Conservation (phyloP, 2,888 invertebrate genomes). For the Dorcus parallelipipedus region DNA sequence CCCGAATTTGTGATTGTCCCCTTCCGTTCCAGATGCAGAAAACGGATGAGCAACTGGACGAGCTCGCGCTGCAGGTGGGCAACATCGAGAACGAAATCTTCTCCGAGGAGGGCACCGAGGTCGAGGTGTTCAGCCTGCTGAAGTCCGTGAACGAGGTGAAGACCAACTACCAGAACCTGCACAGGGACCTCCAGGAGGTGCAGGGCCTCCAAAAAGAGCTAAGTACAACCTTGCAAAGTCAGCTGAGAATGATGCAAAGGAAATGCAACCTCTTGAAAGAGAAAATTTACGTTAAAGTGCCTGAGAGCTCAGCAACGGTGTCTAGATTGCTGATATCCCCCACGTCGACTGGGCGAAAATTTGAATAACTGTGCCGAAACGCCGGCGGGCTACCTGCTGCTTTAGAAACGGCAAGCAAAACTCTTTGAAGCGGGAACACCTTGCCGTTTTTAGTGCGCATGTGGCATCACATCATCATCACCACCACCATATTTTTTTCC, state of each 20-base stretch:
- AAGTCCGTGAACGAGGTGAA: constrained; percentile 76
- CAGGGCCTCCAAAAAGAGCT: constrained; percentile 77
- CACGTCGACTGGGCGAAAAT: constrained; percentile 16
- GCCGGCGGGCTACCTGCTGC: constrained; percentile 10
- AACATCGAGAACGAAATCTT: constrained; percentile 65
- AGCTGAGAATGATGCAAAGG: constrained; percentile 69
- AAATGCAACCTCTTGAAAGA: constrained; percentile 71
- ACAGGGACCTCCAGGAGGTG: constrained; percentile 75
- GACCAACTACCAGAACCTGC: constrained; percentile 74
- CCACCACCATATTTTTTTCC: background rate
- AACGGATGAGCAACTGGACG: constrained; percentile 69
- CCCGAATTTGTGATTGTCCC: background rate
- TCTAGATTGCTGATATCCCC: constrained; percentile 17
- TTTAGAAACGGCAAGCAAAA: constrained; percentile 27
- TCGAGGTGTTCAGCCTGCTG: constrained; percentile 69
- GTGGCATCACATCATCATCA: constrained; percentile 2
- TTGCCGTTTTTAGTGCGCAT: constrained; percentile 27
- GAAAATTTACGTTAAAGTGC: constrained; percentile 49
- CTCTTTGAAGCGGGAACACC: constrained; percentile 25
- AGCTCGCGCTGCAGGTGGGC: constrained; percentile 72
- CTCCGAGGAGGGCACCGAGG: constrained; percentile 45
- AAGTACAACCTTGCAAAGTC: constrained; percentile 68
- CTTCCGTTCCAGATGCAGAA: constrained; percentile 60
- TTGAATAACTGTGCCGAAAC: constrained; percentile 5
- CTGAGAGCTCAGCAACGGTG: constrained; percentile 9